Evolutionary conservation across 2,113 vertebrate genomes (phyloP), one percentile per base, ranked within the genome.

Genomic region (Epinephelus moara): DNA sequence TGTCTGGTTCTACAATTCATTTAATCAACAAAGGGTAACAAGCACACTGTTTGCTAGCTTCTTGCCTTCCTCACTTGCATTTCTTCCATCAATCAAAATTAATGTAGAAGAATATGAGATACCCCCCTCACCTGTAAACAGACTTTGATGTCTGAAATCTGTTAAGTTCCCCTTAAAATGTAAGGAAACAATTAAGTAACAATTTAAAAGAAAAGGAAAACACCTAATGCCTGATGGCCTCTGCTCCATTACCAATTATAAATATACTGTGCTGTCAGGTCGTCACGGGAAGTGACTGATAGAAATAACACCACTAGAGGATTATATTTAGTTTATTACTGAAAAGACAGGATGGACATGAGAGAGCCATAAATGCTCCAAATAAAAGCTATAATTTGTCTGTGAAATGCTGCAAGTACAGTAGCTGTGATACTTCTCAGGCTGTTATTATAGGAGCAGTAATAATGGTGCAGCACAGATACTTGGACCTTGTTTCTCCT

Each of bases 341-440:
- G 27, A 60, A 42, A 59, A 14, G 21, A 70, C 40, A 33, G 6
- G 70, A 52, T 17, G 27, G 42, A 68, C 11, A 61, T 40, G n/a
- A 27, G 11, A 33, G 30, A 33, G 25, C 10, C 56, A 6, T 25
- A 57, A 64, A 37, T 49, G 52, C 40, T 37, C 27, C 27, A 40
- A 66, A 57, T 72, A 80, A 69, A 68, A 49, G 14, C 19, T 18
- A n/a, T n/a, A 17, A 59, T 68, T 12, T 49, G 64, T 37, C 55
- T 68, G 63, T 68, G 49, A 75, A 49, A 60, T 69, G 45, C 8
- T 57, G 23, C 2, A 17, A 50, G 14, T 61, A 33, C 13, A n/a
- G 40, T 23, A 64, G 37, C 23, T 47, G 25, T 47, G 6, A 17
- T 40, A 62, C 18, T 47, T 66, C 21, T 49, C 18, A 15, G 56